Evolutionary conservation across 1,140 invertebrate genomes (phyloP).

Genomic region (Drosophila punjabiensis): DNA sequence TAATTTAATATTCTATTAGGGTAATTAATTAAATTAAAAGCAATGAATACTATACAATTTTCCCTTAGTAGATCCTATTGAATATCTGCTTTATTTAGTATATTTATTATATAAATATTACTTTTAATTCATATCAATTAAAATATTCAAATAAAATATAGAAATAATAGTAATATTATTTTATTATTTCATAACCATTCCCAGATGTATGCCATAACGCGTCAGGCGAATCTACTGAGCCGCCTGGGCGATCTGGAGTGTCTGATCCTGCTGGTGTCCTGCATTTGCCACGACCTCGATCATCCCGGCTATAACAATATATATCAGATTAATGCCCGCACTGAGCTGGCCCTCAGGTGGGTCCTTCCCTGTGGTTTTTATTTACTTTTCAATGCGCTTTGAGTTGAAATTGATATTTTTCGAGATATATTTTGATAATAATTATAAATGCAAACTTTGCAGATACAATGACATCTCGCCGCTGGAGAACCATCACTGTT

Average conservation of each 20-base stretch:
- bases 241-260: conserved; percentile 92
- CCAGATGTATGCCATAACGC: conserved; percentile 95
- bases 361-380: neutral
- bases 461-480: conserved; percentile 95
- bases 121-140: neutral
- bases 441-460: too few relatives aligned
- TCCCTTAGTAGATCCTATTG: neutral
- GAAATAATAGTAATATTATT: neutral
- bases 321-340: conserved; percentile 95
- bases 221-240: conserved; percentile 89
- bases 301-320: conserved; percentile 97
- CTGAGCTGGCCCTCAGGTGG: conserved; percentile 91
- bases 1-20: too few relatives aligned
- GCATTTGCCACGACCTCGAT: conserved; percentile 96
- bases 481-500: conserved; percentile 95
- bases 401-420: neutral
- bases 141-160: neutral
- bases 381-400: neutral
- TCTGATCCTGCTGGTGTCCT: conserved; percentile 92
- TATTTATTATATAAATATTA: neutral
- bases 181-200: neutral
- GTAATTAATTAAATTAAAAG: too few relatives aligned
- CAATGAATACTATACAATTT: too few relatives aligned
- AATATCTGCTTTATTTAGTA: neutral
- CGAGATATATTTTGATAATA: neutral